Base-by-base conservation (phyloP, 2,797 vertebrate genomes). In the Bradypodion pumilum region DNA sequence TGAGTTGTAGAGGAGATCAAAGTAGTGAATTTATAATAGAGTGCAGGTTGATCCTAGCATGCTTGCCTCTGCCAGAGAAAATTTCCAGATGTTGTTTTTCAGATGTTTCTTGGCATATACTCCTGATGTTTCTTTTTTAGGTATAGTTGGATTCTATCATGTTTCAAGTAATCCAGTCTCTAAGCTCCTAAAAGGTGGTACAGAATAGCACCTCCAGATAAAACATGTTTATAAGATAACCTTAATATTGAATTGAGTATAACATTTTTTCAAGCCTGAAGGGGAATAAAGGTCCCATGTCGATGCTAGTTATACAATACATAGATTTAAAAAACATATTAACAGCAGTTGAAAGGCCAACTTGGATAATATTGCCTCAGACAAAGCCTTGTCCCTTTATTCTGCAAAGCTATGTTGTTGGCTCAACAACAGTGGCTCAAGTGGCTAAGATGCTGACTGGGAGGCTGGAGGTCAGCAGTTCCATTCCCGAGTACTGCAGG, bases 1-100 rank as follows among this genome's bases (percentile, higher is more conserved):
- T 63, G 63, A 32, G 15, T 29, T 42, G 13, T 42, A 37, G 15
- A 44, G n/a, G 25, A 27, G 37, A 66, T 66, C 35, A 77, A 42
- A 25, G 10, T 35, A 37, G 59, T 59, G 52, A 74, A 52, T 52
- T 52, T 16, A 13, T 37, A 44, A 66, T 23, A 79, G 62, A 65
- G 21, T 56, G 52, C 27, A 79, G 42, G 19, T 40, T 42, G 7
- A 65, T 44, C 15, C 60, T 78, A 44, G 6, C 76, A 19, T 46
- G 42, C 9, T 66, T 29, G 37, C 8, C 21, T 68, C 63, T 68
- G 21, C 60, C 27, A 40, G 27, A 44, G 37, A 78, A 78, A 78
- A 40, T 65, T 78, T 78, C 74, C 60, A 65, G 27, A 78, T 63
- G 60, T 78, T 78, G 25, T 40, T 78, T 7, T 78, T 78, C 76